Evolutionary conservation across 1,140 invertebrate genomes (phyloP).

Genomic region (Magallana angulata): DNA sequence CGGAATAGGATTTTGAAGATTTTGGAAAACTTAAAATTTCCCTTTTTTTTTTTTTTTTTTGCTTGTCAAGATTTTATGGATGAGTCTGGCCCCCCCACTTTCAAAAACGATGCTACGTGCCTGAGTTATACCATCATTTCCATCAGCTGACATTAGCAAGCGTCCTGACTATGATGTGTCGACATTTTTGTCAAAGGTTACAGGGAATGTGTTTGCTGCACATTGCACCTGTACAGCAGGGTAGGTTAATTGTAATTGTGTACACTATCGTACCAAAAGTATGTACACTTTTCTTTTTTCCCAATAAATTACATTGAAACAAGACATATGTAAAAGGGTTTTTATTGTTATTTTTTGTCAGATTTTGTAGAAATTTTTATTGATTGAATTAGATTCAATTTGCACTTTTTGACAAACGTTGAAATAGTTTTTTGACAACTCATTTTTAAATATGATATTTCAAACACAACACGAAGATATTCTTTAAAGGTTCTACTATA

Average conservation of each 20-base stretch:
- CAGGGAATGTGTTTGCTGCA: slow-evolving; percentile 49
- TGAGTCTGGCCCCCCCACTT: no score
- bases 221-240: slow-evolving; percentile 43
- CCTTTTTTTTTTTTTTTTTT: no score
- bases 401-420: slow-evolving; percentile 17
- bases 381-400: slow-evolving; percentile 32
- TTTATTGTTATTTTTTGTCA: no score
- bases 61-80: no score
- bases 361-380: not conserved
- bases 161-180: slow-evolving; percentile 31
- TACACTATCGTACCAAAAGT: no score
- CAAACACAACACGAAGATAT: not conserved
- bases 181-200: slow-evolving; percentile 37
- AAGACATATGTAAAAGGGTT: no score
- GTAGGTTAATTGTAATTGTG: not conserved
- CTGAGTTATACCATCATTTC: slow-evolving; percentile 38
- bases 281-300: no score
- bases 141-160: slow-evolving; percentile 27
- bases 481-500: not conserved
- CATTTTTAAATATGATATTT: not conserved
- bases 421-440: slow-evolving; percentile 48
- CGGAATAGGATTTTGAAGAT: no score
- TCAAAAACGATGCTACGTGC: no score
- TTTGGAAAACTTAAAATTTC: no score
- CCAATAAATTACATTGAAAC: no score